A percentile compares a stretch with the other conserved stretches of the same genome.
Conservation (phyloP, 2,113 vertebrate genomes). For the Nycticryphes semicollaris region DNA sequence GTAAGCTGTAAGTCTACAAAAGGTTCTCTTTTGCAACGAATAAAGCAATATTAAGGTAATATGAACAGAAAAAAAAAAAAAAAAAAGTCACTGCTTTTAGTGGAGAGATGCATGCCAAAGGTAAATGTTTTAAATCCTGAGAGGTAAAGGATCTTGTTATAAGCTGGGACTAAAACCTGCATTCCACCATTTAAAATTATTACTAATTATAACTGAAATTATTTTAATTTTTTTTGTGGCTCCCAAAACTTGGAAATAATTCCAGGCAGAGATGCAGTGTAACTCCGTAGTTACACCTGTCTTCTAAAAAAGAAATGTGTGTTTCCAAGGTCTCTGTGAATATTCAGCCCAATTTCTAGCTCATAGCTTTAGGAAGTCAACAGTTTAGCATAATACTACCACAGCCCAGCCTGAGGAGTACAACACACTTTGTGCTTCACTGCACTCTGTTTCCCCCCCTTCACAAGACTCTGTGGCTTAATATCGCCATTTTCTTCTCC, state of each 20-base stretch:
- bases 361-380: not conserved
- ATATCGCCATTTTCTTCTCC: constrained; percentile 5
- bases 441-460: not conserved
- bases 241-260: constrained; percentile 53
- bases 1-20: not conserved
- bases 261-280: not conserved
- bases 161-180: not conserved
- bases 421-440: not conserved
- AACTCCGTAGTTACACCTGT: constrained; percentile 33
- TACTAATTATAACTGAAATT: not conserved
- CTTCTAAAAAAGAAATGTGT: constrained; percentile 38
- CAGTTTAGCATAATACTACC: not conserved
- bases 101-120: not conserved
- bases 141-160: not conserved
- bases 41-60: not conserved
- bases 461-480: not conserved
- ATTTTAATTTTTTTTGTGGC: not conserved
- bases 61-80: not conserved
- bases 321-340: constrained; percentile 48
- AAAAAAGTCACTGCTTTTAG: not conserved
- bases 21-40: not conserved
- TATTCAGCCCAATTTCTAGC: constrained; percentile 30
- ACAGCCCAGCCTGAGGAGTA: not conserved
- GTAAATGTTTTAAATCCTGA: not conserved
- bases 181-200: constrained; percentile 32